phyloP scores from a whole-genome alignment of 2,888 invertebrate genomes.

The Resseliella maxima region DNA sequence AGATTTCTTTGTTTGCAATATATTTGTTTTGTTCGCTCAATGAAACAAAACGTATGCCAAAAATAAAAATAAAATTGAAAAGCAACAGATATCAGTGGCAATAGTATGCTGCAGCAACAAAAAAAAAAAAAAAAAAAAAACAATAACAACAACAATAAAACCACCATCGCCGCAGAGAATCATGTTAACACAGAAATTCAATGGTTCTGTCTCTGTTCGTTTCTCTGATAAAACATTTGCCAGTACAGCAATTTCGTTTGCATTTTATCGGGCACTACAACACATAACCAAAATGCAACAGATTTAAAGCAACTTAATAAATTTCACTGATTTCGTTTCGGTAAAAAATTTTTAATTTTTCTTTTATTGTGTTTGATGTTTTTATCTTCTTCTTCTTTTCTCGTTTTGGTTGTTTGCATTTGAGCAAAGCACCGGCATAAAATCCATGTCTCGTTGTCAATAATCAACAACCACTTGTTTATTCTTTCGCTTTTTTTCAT shows the following conservation, averaged over 20 bases:
- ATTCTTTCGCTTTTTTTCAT: slow-evolving; percentile 1
- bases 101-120: too few species aligned
- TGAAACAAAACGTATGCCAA: background rate
- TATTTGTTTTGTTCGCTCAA: background rate
- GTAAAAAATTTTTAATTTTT: background rate
- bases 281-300: background rate
- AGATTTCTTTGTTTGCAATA: slow-evolving; percentile 23
- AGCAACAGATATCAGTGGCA: too few species aligned
- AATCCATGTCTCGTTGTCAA: slow-evolving; percentile 48
- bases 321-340: slow-evolving; percentile 17
- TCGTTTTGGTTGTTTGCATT: background rate
- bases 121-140: too few species aligned
- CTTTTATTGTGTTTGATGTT: too few species aligned
- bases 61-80: too few species aligned
- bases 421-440: background rate
- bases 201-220: background rate
- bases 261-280: background rate
- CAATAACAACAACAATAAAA: background rate
- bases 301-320: background rate
- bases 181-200: slow-evolving; percentile 17
- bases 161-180: background rate
- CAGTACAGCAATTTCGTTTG: too few species aligned
- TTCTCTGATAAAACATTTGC: background rate
- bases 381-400: too few species aligned
- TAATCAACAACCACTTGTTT: slow-evolving; percentile 51